Percentiles rank a stretch among this genome's conserved stretches.
Conservation (phyloP, 2,797 vertebrate species). For the Ctenochaetus hawaiiensis region DNA sequence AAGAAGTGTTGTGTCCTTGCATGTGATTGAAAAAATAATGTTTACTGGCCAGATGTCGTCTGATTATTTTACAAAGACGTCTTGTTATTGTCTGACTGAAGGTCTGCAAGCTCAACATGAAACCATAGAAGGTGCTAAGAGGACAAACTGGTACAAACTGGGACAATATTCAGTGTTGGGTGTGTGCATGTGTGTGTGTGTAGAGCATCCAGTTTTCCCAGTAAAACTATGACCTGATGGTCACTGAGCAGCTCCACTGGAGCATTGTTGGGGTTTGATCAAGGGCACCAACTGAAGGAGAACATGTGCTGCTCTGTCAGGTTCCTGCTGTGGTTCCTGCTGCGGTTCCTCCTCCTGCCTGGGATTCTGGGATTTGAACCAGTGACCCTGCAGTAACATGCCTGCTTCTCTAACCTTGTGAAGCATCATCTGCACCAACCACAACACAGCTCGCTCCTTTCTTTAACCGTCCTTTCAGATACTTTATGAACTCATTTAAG, state of each 20-base stretch:
- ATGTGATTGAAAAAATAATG: no score
- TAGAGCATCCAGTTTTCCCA: not conserved
- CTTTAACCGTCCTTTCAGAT: not conserved
- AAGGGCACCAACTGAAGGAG: slow-evolving; percentile 23
- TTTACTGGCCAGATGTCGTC: no score
- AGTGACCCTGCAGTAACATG: not conserved
- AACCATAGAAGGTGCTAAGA: not conserved
- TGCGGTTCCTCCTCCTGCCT: not conserved
- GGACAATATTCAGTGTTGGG: accelerated
- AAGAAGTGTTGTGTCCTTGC: not conserved
- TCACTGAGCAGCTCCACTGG: slow-evolving; percentile 3
- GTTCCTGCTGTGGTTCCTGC: not conserved
- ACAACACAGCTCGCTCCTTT: not conserved
- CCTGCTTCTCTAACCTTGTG: not conserved
- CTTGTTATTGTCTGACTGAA: not conserved
- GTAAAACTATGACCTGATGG: not conserved
- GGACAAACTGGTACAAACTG: not conserved
- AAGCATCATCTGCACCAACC: not conserved
- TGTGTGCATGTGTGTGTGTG: not conserved
- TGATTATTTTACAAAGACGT: not conserved
- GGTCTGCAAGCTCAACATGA: not conserved
- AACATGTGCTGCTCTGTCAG: slow-evolving; percentile 17
- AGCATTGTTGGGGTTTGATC: slow-evolving; percentile 14
- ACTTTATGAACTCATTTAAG: not conserved
- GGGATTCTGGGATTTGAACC: not conserved